These are phyloP conservation scores for Xylocampa areola DNA, from an alignment of 2,888 invertebrate species.

Conservation along the genomic window DNA sequence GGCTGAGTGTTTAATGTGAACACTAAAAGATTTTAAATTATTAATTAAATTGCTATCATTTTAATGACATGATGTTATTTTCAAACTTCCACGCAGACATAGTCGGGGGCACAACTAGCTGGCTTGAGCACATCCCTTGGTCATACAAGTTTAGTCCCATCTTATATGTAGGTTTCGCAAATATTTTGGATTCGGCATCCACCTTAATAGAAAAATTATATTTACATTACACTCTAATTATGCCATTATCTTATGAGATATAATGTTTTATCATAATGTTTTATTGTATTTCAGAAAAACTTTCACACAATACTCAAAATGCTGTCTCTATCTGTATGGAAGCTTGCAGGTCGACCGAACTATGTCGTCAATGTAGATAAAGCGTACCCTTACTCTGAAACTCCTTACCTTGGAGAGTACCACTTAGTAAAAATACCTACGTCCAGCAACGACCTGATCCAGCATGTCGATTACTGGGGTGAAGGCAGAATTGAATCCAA, in stretches of 20 bases:
- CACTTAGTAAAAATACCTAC: slow-evolving; percentile 62
- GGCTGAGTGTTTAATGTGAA: too few relatives aligned
- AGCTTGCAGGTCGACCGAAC: slow-evolving; percentile 55
- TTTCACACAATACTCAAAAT: slow-evolving; percentile 9
- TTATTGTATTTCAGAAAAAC: slow-evolving; percentile 8
- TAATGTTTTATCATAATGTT: background rate
- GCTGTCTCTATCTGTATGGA: slow-evolving; percentile 27
- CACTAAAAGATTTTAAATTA: too few relatives aligned
- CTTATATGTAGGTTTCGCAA: too few relatives aligned
- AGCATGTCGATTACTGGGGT: slow-evolving; percentile 71
- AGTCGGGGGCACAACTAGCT: too few relatives aligned
- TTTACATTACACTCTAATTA: too few relatives aligned
- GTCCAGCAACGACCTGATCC: slow-evolving; percentile 34
- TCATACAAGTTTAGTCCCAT: too few relatives aligned
- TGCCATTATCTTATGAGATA: background rate
- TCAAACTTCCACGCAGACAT: too few relatives aligned
- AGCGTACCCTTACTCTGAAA: slow-evolving; percentile 67
- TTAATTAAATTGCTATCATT: too few relatives aligned
- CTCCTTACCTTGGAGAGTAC: slow-evolving; percentile 66
- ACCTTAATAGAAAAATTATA: too few relatives aligned
- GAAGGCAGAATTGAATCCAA: slow-evolving; percentile 60
- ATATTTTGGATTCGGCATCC: too few relatives aligned
- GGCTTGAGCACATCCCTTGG: too few relatives aligned
- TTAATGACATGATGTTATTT: too few relatives aligned
- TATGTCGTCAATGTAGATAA: slow-evolving; percentile 59